Evolutionary conservation across 1,140 invertebrate species (phyloP), one percentile per base, ranked within the genome.

Genomic region (Ruditapes philippinarum): DNA sequence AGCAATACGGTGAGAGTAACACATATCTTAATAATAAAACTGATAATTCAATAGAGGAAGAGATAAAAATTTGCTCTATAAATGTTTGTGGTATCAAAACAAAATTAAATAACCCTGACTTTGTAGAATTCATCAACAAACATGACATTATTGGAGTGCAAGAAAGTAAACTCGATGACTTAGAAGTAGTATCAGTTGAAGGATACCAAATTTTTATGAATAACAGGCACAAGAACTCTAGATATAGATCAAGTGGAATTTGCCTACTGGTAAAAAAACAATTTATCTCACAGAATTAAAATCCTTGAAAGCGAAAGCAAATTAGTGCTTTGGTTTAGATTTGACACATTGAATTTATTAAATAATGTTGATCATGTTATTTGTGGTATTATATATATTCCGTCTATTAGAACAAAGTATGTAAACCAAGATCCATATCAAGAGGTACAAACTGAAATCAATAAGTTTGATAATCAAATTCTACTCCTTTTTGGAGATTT

Each of bases 41-140:
- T 25, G n/a, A 57, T 25, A 57, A 7, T n/a, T 7, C n/a, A 22
- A 57, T 22, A 57, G 54, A 25, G 5, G 5, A n/a, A 57, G 25
- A 57, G 22, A 57, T 57, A 22, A 57, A 65, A 65, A 4, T 65
- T 31, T 31, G n/a, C 19, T 73, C 68, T 5, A 19, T 73, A 25
- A 73, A 73, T 73, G 68, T 73, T 68, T 68, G 68, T 42, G 68
- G 36, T 11, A 17, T 73, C 1, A 73, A 42, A 31, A n/a, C 68
- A 40, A 73, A n/a, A 40, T 3, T 45, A 9, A 73, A 73, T 25
- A 42, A n/a, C 25, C 68, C 68, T 2, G 68, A 73, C 11, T 73
- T 40, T 45, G 42, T 73, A 28, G 68, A 40, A 40, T n/a, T 73
- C 9, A 40, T 73, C 4, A 73, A 73, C n/a, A 42, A 40, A 25